Percentiles rank a stretch among this genome's conserved stretches.
Evolutionary conservation across 2,888 invertebrate genomes (phyloP).

Genomic region (Rotaria sp.): DNA sequence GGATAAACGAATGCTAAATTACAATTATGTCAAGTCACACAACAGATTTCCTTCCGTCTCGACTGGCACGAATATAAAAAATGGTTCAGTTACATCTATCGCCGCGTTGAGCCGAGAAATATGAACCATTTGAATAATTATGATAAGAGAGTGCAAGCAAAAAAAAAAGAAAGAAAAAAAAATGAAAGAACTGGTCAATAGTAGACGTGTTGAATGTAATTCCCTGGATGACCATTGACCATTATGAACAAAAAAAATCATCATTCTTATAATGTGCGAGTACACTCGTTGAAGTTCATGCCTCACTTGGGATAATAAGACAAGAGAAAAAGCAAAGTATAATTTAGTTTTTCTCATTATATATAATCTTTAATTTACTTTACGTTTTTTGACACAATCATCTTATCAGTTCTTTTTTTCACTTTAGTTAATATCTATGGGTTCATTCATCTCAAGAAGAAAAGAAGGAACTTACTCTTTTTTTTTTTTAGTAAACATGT

Average conservation of each 20-base stretch:
- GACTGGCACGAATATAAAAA: background rate
- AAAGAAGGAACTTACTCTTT: background rate
- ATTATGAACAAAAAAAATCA: background rate
- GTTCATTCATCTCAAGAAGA: background rate
- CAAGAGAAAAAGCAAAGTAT: background rate
- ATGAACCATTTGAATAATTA: background rate
- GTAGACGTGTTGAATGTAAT: background rate
- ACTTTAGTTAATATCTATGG: too few species aligned
- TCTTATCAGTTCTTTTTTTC: too few species aligned
- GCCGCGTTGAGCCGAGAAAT: background rate
- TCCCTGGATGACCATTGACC: background rate
- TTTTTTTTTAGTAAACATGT: background rate
- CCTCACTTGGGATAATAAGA: background rate
- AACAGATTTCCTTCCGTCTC: constrained; percentile 6
- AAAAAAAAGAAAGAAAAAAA: background rate
- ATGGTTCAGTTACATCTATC: background rate
- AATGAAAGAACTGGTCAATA: background rate
- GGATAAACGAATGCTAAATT: background rate
- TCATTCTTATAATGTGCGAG: background rate
- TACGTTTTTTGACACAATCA: too few species aligned
- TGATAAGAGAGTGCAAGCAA: background rate
- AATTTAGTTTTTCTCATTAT: background rate
- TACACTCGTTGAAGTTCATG: background rate
- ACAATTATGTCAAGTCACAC: constrained; percentile 6
- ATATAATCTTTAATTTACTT: background rate